Conservation (phyloP, 1,140 invertebrate species). For the Leptonema lineaticorne region DNA sequence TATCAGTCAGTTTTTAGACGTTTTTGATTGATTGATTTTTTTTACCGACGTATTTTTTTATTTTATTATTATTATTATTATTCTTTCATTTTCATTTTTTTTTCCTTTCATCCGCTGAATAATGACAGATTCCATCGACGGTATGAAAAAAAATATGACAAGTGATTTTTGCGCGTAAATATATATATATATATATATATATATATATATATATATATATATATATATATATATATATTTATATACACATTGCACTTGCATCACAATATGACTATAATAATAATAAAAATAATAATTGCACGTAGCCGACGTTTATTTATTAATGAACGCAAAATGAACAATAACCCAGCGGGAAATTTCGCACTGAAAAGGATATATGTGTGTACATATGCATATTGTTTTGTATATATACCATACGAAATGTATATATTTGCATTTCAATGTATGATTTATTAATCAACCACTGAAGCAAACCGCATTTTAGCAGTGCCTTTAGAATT, state of each 20-base stretch:
- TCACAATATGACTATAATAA: conserved; percentile 16
- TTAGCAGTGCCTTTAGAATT: not conserved
- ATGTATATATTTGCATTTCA: conserved; percentile 16
- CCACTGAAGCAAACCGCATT: conserved; percentile 4
- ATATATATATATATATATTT: too few relatives aligned
- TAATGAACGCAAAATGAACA: conserved; percentile 19
- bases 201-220: too few relatives aligned
- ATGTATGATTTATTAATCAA: conserved; percentile 23
- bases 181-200: too few relatives aligned
- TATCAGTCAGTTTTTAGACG: conserved; percentile 12
- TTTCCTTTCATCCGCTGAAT: not conserved
- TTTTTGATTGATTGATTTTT: conserved; percentile 29
- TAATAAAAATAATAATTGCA: conserved; percentile 19
- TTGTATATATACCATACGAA: not conserved
- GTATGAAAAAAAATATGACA: too few relatives aligned
- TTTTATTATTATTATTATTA: too few relatives aligned
- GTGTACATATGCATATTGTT: not conserved
- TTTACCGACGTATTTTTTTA: too few relatives aligned
- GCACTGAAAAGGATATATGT: not conserved
- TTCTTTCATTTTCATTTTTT: too few relatives aligned
- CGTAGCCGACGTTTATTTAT: not conserved
- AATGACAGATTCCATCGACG: conserved; percentile 7
- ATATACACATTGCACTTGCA: too few relatives aligned
- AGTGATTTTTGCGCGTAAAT: too few relatives aligned
- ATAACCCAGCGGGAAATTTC: conserved; percentile 18